phyloP scores from a whole-genome alignment of 1,140 invertebrate species.

The Diabrotica virgifera region DNA sequence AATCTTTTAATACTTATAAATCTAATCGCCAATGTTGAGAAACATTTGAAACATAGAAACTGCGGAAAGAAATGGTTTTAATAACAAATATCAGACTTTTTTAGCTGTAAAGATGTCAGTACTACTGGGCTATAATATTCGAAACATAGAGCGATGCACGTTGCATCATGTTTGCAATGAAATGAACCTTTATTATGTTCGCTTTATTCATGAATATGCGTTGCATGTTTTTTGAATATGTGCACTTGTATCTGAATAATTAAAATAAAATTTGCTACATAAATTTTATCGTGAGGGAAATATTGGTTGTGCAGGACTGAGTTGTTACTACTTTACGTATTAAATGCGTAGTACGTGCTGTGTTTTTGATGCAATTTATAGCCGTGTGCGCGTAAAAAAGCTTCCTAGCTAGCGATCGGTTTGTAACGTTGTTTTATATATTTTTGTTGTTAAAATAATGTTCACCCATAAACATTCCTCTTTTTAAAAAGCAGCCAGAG shows the following conservation, averaged over 20 bases:
- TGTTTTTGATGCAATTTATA: conserved; percentile 3
- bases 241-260: conserved; percentile 27
- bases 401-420: too few species aligned
- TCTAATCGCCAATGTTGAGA: too few species aligned
- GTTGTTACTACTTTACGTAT: conserved; percentile 4
- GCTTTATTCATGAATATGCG: conserved; percentile 29
- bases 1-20: too few species aligned
- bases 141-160: conserved; percentile 24
- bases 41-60: too few species aligned
- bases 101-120: too few species aligned
- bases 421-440: too few species aligned
- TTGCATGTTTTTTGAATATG: conserved; percentile 29
- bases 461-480: too few species aligned
- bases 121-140: neutral
- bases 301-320: conserved; percentile 14
- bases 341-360: conserved; percentile 3
- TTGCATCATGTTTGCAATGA: conserved; percentile 29
- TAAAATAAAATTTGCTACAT: conserved; percentile 22
- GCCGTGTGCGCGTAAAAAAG: too few species aligned
- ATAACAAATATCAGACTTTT: too few species aligned
- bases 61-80: too few species aligned
- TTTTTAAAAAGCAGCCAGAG: too few species aligned
- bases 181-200: conserved; percentile 31
- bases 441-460: too few species aligned
- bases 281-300: conserved; percentile 19